Percentiles rank a stretch among this genome's conserved stretches.
phyloP scores from a whole-genome alignment of 2,113 vertebrate genomes.

The Strix uralensis region DNA sequence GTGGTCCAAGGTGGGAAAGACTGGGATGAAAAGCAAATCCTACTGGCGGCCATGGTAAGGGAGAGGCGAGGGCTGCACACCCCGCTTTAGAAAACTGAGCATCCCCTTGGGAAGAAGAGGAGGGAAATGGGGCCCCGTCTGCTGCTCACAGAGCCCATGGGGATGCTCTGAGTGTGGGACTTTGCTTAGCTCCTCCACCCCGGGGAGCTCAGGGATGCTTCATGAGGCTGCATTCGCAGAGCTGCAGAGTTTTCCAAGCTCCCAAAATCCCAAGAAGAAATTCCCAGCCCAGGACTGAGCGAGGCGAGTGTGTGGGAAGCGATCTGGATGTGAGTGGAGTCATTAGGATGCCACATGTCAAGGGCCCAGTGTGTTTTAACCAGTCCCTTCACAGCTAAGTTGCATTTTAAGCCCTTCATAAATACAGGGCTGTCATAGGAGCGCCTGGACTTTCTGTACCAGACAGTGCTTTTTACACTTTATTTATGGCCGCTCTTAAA shows the following conservation, averaged over 20 bases:
- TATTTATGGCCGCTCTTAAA: constrained; percentile 23
- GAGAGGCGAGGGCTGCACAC: background rate
- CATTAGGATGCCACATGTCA: background rate
- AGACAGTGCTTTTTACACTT: background rate
- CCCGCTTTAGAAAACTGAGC: rapidly evolving
- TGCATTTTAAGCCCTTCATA: constrained; percentile 40
- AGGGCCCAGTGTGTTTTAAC: background rate
- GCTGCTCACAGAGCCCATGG: background rate
- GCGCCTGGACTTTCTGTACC: constrained; percentile 14
- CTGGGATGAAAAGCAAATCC: background rate
- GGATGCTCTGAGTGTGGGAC: background rate
- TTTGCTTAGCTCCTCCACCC: background rate
- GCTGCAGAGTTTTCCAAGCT: background rate
- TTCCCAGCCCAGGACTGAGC: background rate
- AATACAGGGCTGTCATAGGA: constrained; percentile 22
- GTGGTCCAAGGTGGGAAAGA: background rate
- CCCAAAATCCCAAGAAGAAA: background rate
- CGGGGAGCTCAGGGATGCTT: background rate
- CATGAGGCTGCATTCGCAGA: background rate
- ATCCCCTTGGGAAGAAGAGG: background rate
- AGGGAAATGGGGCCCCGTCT: background rate
- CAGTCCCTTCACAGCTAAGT: background rate
- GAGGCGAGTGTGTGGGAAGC: rapidly evolving
- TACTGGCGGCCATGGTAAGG: rapidly evolving
- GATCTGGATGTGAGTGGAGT: rapidly evolving